Percentiles rank a stretch among this genome's conserved stretches.
These are phyloP conservation scores for Bettongia penicillata DNA, from an alignment of 2,113 vertebrate species.

Conservation along the genomic window DNA sequence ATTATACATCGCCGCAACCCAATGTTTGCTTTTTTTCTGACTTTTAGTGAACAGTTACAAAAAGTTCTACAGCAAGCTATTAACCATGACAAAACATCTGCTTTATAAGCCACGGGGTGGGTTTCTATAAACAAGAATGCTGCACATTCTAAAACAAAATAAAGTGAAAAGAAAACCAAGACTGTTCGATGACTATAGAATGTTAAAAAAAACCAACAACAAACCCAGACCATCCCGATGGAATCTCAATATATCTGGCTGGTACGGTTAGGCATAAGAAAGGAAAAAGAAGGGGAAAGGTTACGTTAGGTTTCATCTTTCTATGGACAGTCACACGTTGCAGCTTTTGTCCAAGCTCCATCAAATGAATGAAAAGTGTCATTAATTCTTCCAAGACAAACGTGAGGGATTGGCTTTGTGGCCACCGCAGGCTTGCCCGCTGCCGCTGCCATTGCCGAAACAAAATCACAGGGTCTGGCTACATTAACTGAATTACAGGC, in stretches of 20 bases:
- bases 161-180: not conserved
- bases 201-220: not conserved
- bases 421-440: conserved; percentile 17
- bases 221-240: not conserved
- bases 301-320: conserved; percentile 60
- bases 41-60: conserved; percentile 10
- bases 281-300: not conserved
- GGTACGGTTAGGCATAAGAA: not conserved
- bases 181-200: not conserved
- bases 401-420: conserved; percentile 83
- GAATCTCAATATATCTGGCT: not conserved
- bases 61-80: conserved; percentile 29
- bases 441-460: conserved; percentile 32
- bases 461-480: conserved; percentile 79
- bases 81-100: conserved; percentile 12
- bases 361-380: conserved; percentile 79
- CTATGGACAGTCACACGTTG: conserved; percentile 58
- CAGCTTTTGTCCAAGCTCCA: conserved; percentile 73
- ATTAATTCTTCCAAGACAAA: conserved; percentile 84
- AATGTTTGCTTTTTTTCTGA: not conserved
- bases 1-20: not conserved
- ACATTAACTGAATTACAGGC: conserved; percentile 82
- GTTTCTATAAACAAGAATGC: conserved; percentile 1
- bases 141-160: not conserved
- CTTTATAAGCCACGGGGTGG: not conserved